Evolutionary conservation across 2,113 vertebrate species (phyloP), one percentile per base, ranked within the genome.

Genomic region (Oryzias curvinotus): DNA sequence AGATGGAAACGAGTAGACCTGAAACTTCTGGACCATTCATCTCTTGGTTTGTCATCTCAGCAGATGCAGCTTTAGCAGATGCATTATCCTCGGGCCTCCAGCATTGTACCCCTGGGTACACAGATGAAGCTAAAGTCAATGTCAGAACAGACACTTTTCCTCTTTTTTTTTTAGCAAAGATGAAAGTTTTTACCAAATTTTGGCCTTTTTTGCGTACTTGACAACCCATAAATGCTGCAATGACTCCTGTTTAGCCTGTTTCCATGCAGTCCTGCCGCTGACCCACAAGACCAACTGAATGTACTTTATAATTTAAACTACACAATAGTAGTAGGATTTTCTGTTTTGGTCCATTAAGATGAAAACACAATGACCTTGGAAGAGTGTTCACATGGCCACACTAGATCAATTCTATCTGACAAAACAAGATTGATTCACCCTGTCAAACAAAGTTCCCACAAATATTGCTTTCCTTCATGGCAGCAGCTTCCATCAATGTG

Each of bases 1-100:
- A 85, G 82, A 86, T 58, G 68, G 78, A 85, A 85, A 87, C 77
- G 69, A 85, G 80, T 74, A 65, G 54, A 75, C 65, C 36, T 7
- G 48, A 69, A 63, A 76, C 62, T 53, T 19, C 65, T 36, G 53
- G 49, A 67, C 68, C 68, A 85, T 81, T 68, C 75, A 64, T 88
- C 75, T 81, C 49, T 59, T 16, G 3, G 58, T 70, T 46, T 73
- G 77, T 67, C 83, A 71, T 77, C 52, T 72, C 41, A 6, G 77
- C 68, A 81, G 77, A 82, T 75, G 73, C 79, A 81, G 63, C 75
- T 66, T 57, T 78, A 77, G 67, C 71, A 36, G 70, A 57, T 69
- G 75, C 72, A 65, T 81, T 57, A 74, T 82, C 63, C 64, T 75
- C 63, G 64, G 65, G 65, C 70, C 71, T 75, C 57, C 73, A 77